Base-by-base conservation (phyloP, 2,113 vertebrate species). In the Cynocephalus volans region DNA sequence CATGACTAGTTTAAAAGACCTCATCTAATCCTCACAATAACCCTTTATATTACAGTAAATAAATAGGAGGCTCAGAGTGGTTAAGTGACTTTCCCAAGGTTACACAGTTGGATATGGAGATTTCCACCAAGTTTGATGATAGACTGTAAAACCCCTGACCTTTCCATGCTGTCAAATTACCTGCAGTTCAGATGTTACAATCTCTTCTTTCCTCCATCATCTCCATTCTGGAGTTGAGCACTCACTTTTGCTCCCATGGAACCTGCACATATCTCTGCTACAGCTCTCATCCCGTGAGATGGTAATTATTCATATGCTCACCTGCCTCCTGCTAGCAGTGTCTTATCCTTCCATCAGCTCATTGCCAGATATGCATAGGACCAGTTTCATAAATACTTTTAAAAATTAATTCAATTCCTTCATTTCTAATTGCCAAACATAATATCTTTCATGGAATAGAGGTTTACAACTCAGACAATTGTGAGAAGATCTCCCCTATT, bases 401-500 rank as follows among this genome's bases (percentile, higher is more conserved):
- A 89, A 83, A 92, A 83, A 69, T 33, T 41, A 45, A 85, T 85
- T 36, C 85, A 76, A 88, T 41, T 65, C 45, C 28, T 88, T 65
- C 50, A 28, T 56, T 52, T 89, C 67, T 73, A 64, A n/a, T 89
- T 5, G 75, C 18, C 52, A 91, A 82, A 8, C 31, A 31, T 26
- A 18, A 10, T 15, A n/a, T n/a, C 54, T 58, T 88, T 85, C 41
- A 33, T 23, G 23, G n/a, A 81, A 8, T 17, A 56, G 33, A 82
- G 11, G 48, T 58, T 60, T 69, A 36, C 24, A 36, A 86, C 28
- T 41, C 69, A 73, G 23, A 50, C 10, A 77, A 82, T 23, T 76
- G 52, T 52, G 70, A 83, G 19, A 58, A 23, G 81, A 41, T 12
- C 4, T 41, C 5, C 21, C 31, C 2, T 45, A 7, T 50, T 13